phyloP scores from a whole-genome alignment of 2,113 vertebrate genomes.

The Condylura cristata region DNA sequence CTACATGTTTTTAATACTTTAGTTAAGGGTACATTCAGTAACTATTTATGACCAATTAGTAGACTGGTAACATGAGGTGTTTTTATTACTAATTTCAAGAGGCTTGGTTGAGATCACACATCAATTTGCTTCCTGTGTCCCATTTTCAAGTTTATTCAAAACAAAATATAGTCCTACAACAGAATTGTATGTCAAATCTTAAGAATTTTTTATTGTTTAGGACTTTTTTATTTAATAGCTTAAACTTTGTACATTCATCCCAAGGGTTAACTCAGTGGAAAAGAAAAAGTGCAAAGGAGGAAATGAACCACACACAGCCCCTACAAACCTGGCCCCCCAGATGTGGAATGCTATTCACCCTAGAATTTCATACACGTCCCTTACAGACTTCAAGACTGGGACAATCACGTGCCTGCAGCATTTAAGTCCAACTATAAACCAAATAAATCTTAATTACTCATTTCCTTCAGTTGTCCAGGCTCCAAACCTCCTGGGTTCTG shows the following conservation, averaged over 20 bases:
- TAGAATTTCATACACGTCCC: constrained; percentile 17
- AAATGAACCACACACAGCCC: neutral
- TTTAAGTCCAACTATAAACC: constrained; percentile 20
- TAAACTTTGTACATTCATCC: neutral
- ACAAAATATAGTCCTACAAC: neutral
- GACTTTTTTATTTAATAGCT: neutral
- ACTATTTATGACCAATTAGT: neutral
- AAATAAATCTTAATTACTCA: constrained; percentile 62
- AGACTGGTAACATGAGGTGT: neutral
- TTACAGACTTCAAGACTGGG: neutral
- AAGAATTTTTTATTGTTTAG: constrained; percentile 8
- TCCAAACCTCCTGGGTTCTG: constrained; percentile 52
- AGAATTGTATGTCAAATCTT: constrained; percentile 14
- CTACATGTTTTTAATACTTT: neutral
- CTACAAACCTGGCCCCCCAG: neutral
- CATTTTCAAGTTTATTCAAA: constrained; percentile 43
- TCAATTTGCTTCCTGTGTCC: neutral
- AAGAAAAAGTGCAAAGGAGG: neutral
- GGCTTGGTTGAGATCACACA: constrained; percentile 21
- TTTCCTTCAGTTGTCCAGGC: constrained; percentile 58
- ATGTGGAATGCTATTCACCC: neutral
- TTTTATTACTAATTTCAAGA: constrained; percentile 43
- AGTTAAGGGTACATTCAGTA: constrained; percentile 36
- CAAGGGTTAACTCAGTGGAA: constrained; percentile 29
- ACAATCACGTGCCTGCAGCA: neutral